These are phyloP conservation scores for Sebastes kiyomatsui DNA, from an alignment of 2,797 vertebrate species.

Conservation along the genomic window DNA sequence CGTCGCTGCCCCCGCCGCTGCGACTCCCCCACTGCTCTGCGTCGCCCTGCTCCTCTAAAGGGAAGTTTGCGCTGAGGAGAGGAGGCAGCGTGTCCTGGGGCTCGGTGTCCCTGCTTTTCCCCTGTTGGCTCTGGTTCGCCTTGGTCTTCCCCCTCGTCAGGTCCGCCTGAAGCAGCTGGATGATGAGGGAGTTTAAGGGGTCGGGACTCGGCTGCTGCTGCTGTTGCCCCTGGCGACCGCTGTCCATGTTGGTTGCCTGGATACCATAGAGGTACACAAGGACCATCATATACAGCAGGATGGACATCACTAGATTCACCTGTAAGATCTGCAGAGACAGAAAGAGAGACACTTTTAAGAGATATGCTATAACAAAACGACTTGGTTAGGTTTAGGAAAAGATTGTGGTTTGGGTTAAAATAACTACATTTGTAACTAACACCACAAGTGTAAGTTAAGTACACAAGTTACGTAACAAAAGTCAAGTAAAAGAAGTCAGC, in stretches of 20 bases:
- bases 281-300: conserved; percentile 99
- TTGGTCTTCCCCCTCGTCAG: conserved; percentile 85
- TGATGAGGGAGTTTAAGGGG: conserved; percentile 95
- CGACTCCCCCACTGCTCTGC: conserved; percentile 46
- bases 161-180: conserved; percentile 96
- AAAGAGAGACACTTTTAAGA: conserved; percentile 22
- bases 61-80: conserved; percentile 29
- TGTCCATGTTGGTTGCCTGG: conserved; percentile 93
- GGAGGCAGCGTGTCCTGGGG: conserved; percentile 52
- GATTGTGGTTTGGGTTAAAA: neutral
- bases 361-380: neutral
- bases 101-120: conserved; percentile 46
- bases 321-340: conserved; percentile 92
- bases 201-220: conserved; percentile 86
- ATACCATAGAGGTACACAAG: conserved; percentile 97
- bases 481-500: neutral
- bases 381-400: neutral
- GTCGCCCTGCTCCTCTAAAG: conserved; percentile 46
- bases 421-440: neutral
- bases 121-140: conserved; percentile 67
- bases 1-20: conserved; percentile 34
- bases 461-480: neutral
- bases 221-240: conserved; percentile 68
- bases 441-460: neutral
- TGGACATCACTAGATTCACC: conserved; percentile 99